Conservation (phyloP, 92 coral and sea anemone genomes). For the Pocillopora grandis region DNA sequence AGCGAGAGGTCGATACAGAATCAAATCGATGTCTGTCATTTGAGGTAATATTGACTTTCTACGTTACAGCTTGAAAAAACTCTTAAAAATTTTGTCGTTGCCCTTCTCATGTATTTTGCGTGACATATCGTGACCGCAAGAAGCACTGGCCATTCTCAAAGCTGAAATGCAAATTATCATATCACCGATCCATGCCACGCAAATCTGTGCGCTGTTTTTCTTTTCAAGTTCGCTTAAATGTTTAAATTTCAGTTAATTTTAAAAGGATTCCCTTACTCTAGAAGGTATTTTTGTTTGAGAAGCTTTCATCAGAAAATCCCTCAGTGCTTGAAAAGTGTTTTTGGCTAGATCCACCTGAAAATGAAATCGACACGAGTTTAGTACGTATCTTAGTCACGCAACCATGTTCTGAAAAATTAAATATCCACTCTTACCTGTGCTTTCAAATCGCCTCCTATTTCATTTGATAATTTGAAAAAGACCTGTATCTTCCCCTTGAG, state of each 20-base stretch:
- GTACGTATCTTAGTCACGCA: slow-evolving; percentile 25
- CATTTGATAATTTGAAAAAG: slow-evolving; percentile 60
- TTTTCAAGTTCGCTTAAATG: background rate
- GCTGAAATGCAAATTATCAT: background rate
- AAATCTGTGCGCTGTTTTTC: background rate
- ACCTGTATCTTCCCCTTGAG: slow-evolving; percentile 53
- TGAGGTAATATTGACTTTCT: too few species aligned
- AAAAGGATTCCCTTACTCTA: slow-evolving; percentile 34
- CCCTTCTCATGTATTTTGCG: background rate
- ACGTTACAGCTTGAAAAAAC: too few species aligned
- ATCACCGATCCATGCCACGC: background rate
- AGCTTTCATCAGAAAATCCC: slow-evolving; percentile 54
- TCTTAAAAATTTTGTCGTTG: too few species aligned
- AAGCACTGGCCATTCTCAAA: background rate
- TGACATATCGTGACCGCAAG: slow-evolving; percentile 7
- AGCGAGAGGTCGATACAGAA: too few species aligned
- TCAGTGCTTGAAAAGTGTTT: slow-evolving; percentile 55
- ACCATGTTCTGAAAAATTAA: background rate
- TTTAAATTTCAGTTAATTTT: background rate
- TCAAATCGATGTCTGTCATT: too few species aligned
- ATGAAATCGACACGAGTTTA: background rate
- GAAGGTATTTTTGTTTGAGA: slow-evolving; percentile 58
- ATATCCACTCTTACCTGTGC: slow-evolving; percentile 39
- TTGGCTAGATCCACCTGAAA: slow-evolving; percentile 61
- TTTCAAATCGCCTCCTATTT: slow-evolving; percentile 73